phyloP scores from a whole-genome alignment of 2,888 invertebrate genomes.

The Lingula anatina region DNA sequence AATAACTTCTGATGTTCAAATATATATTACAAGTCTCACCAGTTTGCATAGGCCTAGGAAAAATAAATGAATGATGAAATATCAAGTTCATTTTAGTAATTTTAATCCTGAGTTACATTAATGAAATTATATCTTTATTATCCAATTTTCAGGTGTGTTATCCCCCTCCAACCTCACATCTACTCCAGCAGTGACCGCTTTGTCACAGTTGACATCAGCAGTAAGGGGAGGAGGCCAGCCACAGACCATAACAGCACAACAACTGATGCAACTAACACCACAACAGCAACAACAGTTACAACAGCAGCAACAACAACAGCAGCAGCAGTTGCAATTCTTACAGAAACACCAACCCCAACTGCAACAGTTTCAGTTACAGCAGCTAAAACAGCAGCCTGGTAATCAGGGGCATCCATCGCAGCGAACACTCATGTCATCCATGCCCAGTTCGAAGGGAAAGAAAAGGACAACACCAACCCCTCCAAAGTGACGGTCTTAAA shows the following conservation, averaged over 20 bases:
- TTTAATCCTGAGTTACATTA: not conserved
- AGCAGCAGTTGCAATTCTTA: too few relatives aligned
- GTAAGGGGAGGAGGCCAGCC: slow-evolving; percentile 19
- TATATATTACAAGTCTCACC: too few relatives aligned
- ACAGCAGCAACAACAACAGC: slow-evolving; percentile 11
- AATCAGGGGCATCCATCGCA: slow-evolving; percentile 11
- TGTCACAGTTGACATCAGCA: slow-evolving; percentile 17
- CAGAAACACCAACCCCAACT: too few relatives aligned
- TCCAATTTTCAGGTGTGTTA: not conserved
- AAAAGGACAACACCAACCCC: slow-evolving; percentile 36
- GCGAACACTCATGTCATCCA: too few relatives aligned
- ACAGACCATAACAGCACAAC: slow-evolving; percentile 23
- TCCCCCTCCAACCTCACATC: not conserved
- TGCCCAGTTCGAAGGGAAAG: slow-evolving; percentile 35
- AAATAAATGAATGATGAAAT: too few relatives aligned
- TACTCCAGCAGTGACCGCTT: slow-evolving; percentile 11
- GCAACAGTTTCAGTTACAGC: slow-evolving; percentile 25
- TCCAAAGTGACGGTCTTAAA: slow-evolving; percentile 17
- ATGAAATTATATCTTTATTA: not conserved
- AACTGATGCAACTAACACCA: slow-evolving; percentile 26
- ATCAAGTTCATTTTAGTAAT: too few relatives aligned
- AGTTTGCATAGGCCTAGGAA: too few relatives aligned
- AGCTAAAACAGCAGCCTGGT: slow-evolving; percentile 17
- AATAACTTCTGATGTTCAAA: too few relatives aligned
- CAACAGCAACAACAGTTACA: too few relatives aligned